Base-by-base conservation (phyloP, 2,113 vertebrate species). In the Larimichthys crocea region DNA sequence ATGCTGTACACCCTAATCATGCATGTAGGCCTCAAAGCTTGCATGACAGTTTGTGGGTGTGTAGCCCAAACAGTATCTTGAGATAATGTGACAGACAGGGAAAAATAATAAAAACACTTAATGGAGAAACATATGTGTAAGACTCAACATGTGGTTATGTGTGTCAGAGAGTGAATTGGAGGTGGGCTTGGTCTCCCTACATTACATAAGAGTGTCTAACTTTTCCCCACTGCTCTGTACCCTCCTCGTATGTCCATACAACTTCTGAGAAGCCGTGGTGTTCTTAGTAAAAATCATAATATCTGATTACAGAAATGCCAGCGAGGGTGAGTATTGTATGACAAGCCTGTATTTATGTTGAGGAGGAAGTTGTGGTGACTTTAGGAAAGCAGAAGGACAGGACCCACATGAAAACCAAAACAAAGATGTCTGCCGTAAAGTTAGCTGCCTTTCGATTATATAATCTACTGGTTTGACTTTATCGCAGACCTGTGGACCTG, bases 331-430 rank as follows among this genome's bases (percentile, higher is more conserved):
- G 40, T 46, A 11, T 68, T 48, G 68, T 75, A 55, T 44, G 64
- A 83, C 69, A 79, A 35, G 56, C 78, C 64, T 26, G 79, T 90
- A 83, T 86, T 90, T 83, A 64, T 80, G 79, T 56, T 81, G 67
- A n/a, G 74, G 74, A 90, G 91, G 88, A 93, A 92, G 93, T 91
- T 88, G 75, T 84, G 76, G 76, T 88, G 79, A 86, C 86, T 88
- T 89, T 66, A 79, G 87, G 79, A 89, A 90, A 90, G 90, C 76
- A 90, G 91, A 86, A 88, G 87, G 86, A 88, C 84, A 63, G 81
- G 79, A 83, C 57, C 74, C 35, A 81, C 46, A 65, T 76, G 49
- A 88, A 82, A 82, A 76, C 49, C 72, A 85, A 87, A 91, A 92
- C 80, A 87, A 88, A 82, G 65, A 81, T 83, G 70, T 84, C 61